Percentiles rank a stretch among this genome's conserved stretches.
Conservation (phyloP, 2,888 invertebrate species). For the Mythimna ferrago region DNA sequence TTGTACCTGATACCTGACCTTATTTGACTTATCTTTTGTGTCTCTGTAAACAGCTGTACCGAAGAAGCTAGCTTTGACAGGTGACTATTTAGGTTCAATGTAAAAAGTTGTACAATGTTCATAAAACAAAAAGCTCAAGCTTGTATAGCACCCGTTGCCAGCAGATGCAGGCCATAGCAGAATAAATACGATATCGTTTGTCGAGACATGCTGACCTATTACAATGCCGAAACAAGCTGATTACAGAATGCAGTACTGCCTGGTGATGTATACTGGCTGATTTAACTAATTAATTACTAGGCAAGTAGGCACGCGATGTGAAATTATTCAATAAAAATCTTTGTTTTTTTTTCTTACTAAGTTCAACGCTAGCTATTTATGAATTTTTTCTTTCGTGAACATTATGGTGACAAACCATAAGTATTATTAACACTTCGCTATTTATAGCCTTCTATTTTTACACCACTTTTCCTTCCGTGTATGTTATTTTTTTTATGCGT, state of each 20-base stretch:
- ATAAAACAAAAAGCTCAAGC: slow-evolving; percentile 46
- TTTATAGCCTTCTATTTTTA: slow-evolving; percentile 12
- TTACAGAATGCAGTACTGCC: slow-evolving; percentile 43
- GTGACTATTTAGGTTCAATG: slow-evolving; percentile 37
- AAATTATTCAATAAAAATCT: slow-evolving; percentile 33
- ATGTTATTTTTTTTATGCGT: background rate
- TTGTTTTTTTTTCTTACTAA: slow-evolving; percentile 21
- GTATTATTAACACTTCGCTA: background rate
- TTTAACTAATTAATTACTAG: slow-evolving; percentile 29
- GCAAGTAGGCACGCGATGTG: slow-evolving; percentile 26
- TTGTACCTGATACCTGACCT: slow-evolving; percentile 34
- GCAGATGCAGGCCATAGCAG: slow-evolving; percentile 51
- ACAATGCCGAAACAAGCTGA: slow-evolving; percentile 46
- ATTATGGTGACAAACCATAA: slow-evolving; percentile 20
- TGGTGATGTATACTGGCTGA: slow-evolving; percentile 24
- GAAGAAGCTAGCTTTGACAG: slow-evolving; percentile 39
- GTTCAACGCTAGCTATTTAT: slow-evolving; percentile 18
- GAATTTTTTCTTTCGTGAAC: slow-evolving; percentile 22
- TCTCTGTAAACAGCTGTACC: slow-evolving; percentile 43
- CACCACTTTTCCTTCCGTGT: background rate
- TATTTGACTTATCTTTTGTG: slow-evolving; percentile 38
- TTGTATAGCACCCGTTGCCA: slow-evolving; percentile 37
- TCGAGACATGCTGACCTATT: slow-evolving; percentile 47
- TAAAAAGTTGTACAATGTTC: slow-evolving; percentile 46
- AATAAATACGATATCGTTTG: slow-evolving; percentile 24